Evolutionary conservation across 2,888 invertebrate species (phyloP), one percentile per base, ranked within the genome.

Genomic region (Antitype chi): DNA sequence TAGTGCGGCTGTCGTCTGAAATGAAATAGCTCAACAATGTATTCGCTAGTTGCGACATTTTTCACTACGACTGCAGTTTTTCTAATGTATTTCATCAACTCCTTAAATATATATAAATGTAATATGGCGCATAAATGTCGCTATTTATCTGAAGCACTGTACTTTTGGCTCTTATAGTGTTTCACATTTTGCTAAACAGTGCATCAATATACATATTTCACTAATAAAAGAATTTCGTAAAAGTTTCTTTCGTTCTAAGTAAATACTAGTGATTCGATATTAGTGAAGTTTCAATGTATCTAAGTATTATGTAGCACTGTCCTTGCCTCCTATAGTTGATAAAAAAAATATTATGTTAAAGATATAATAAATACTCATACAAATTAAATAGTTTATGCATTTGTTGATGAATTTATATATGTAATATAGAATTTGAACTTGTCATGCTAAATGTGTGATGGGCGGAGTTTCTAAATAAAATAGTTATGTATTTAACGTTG

Each of bases 341-440:
- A 67, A 53, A 86, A 79, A 81, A 86, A 79, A 81, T 85, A 79
- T 85, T 84, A 86, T 70, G 84, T 85, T 83, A 82, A 83, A 89
- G 80, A 81, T 85, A 83, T 87, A 82, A 84, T 85, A 74, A 91
- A 92, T 92, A 91, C 91, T 91, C 90, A 89, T 86, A 82, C 81
- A 85, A 84, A 82, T 78, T 77, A 78, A 88, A 88, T 88, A 89
- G 86, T 90, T 84, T 87, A 87, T 75, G 83, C 89, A 84, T 88
- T 87, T 90, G 89, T 90, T 89, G 86, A 87, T 76, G 79, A 86
- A 88, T 84, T 85, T 83, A 81, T 87, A 67, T 85, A 81, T 87
- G 64, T 85, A 82, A 81, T 85, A 86, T 85, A 78, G 76, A 87
- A 78, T 88, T 84, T 87, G 86, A 88, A 88, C 87, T 87, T 88